Base-by-base conservation (phyloP, 92 coral and sea anemone genomes). In the Zoanthus sociatus region DNA sequence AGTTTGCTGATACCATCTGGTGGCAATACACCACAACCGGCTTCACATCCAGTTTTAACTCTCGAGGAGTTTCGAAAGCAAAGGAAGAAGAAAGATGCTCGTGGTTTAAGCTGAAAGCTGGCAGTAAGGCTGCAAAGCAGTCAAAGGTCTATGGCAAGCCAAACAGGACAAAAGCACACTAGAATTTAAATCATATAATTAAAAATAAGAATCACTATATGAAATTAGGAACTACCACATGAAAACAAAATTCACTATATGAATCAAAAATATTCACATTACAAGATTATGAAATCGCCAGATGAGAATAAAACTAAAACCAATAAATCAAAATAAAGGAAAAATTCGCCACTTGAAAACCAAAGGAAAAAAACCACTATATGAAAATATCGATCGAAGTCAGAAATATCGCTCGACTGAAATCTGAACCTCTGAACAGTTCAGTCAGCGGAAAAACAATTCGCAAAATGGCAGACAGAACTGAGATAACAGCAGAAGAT, bases 111-210 rank as follows among this genome's bases (percentile, higher is more conserved):
- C 75, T 5, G 51, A 71, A 71, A 31, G 75, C 75, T 71, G 37
- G 75, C 75, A 71, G 75, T 71, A 70, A 32, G 16, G 47, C 75
- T 48, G 44, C 74, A 69, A 69, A 69, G 74, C 74, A 69, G 74
- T 69, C 74, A n/a, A n/a, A n/a, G n/a, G 21, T n/a, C 68, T 64
- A 64, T 64, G 71, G 71, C 71, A 64, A 18, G 71, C 33, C 30
- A 64, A 64, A 64, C 71, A 17, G 31, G 71, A 64, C 71, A 64
- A 64, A 64, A 18, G 0, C 2, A n/a, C 71, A 64, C 7, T 64
- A 7, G 33, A 64, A 64, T n/a, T 21, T 3, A 56, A 64, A 64
- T 18, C 71, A 64, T 16, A 64, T 16, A 64, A 64, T 64, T 32
- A 64, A 64, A 64, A 64, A 64, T 26, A 64, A 64, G 9, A 17